Base-by-base conservation (phyloP, 2,888 invertebrate genomes). In the Apotomis turbidana region DNA sequence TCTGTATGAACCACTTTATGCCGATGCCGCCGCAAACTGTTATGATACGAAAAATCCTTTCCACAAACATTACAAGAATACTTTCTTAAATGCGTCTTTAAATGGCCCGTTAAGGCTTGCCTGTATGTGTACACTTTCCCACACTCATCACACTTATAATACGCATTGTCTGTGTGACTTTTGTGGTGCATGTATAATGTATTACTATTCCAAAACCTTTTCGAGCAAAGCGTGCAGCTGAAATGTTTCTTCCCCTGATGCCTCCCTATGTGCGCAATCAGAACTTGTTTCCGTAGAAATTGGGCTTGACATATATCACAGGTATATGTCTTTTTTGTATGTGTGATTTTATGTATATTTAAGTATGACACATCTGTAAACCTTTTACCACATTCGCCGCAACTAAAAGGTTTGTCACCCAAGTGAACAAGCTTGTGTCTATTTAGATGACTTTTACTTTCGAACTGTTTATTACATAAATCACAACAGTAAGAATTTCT, bases 281-380 rank as follows among this genome's bases (percentile, higher is more conserved):
- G 55, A 9, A 12, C 5, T n/a, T 27, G 15, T 13, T 66, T 66
- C 27, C 27, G 44, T 66, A n/a, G 44, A 55, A 66, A 66, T 15
- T 55, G 44, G 8, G 55, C 66, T 55, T 46, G 12, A n/a, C 66
- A 66, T 46, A 66, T 66, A 57, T 66, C 66, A 44, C 66, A 66
- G 8, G 44, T 57, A n/a, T 46, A 66, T 5, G 27, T 66, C 44
- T 46, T 55, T n/a, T 27, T 55, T 46, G 44, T 57, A 15, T 66
- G 66, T n/a, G 27, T 8, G n/a, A 44, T 44, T 57, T 66, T 66
- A 57, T 66, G 66, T 36, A 3, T 57, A 8, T 46, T 66, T 3
- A 66, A 57, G 12, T 46, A 57, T 0, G 44, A 27, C 0, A 5
- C 12, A 46, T 27, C 55, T 8, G 55, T 27, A 27, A 66, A 66